These are phyloP conservation scores for Mellilla xanthometata DNA, from an alignment of 2,888 invertebrate species.

Conservation along the genomic window DNA sequence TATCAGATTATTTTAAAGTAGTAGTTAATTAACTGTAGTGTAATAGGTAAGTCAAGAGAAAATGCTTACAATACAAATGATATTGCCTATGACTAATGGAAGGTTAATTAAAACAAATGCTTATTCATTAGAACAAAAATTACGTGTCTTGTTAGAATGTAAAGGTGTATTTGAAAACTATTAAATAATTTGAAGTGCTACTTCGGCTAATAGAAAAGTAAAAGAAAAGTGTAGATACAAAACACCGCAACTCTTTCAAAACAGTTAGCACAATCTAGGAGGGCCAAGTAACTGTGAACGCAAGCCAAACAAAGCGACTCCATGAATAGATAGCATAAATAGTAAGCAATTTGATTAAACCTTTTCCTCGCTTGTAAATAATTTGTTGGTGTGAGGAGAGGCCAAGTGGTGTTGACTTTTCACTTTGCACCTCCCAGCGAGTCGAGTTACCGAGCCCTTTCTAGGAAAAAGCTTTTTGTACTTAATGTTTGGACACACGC, in stretches of 20 bases:
- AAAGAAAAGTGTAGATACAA: neutral
- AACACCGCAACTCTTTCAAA: constrained; percentile 14
- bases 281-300: constrained; percentile 29
- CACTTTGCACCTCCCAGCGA: constrained; percentile 69
- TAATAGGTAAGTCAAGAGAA: too few species aligned
- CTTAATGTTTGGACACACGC: constrained; percentile 46
- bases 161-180: too few species aligned
- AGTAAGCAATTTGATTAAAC: constrained; percentile 54
- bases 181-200: too few species aligned
- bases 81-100: too few species aligned
- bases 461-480: constrained; percentile 58
- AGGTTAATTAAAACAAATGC: too few species aligned
- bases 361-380: constrained; percentile 55
- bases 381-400: constrained; percentile 57
- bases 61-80: too few species aligned
- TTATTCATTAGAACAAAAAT: too few species aligned
- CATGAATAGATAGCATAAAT: constrained; percentile 48
- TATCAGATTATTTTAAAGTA: too few species aligned
- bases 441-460: constrained; percentile 59
- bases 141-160: too few species aligned
- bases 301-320: constrained; percentile 41
- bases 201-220: neutral
- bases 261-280: constrained; percentile 22
- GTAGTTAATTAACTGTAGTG: too few species aligned
- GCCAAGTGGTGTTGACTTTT: constrained; percentile 61